These are phyloP conservation scores for Maniola jurtina DNA, from an alignment of 1,140 invertebrate genomes.

Conservation along the genomic window DNA sequence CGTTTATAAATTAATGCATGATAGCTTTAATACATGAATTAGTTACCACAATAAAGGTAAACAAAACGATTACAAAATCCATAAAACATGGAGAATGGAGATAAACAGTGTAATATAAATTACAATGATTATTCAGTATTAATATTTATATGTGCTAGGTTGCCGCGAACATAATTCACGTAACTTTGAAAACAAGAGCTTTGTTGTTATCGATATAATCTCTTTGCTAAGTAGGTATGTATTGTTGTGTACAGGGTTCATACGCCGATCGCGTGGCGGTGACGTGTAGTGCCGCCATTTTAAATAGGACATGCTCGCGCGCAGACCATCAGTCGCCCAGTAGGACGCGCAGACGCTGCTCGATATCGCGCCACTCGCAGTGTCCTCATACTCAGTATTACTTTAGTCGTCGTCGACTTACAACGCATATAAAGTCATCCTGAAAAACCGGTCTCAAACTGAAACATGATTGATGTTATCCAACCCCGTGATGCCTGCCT, in stretches of 20 bases:
- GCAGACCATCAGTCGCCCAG: conserved; percentile 75
- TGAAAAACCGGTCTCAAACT: conserved; percentile 36
- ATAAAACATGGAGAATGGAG: conserved; percentile 9
- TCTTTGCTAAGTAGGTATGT: conserved; percentile 22
- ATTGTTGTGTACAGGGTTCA: conserved; percentile 62
- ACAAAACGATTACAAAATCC: conserved; percentile 12
- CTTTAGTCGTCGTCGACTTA: conserved; percentile 40
- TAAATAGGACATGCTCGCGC: conserved; percentile 67
- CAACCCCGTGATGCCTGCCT: conserved; percentile 79
- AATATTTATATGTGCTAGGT: neutral
- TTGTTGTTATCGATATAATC: conserved; percentile 51
- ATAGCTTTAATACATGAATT: neutral
- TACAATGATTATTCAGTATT: conserved; percentile 7
- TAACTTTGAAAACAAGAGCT: conserved; percentile 35
- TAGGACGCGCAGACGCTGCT: conserved; percentile 52
- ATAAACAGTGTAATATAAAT: conserved; percentile 7
- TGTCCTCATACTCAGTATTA: conserved; percentile 37
- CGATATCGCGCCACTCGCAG: conserved; percentile 24
- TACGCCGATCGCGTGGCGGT: conserved; percentile 62
- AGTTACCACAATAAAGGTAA: conserved; percentile 1
- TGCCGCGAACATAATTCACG: conserved; percentile 4
- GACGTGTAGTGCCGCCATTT: conserved; percentile 69
- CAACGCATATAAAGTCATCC: conserved; percentile 40
- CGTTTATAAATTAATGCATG: neutral
- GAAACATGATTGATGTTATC: conserved; percentile 72